Evolutionary conservation across 1,140 invertebrate species (phyloP).

Genomic region (Akabosia matsudoensis): DNA sequence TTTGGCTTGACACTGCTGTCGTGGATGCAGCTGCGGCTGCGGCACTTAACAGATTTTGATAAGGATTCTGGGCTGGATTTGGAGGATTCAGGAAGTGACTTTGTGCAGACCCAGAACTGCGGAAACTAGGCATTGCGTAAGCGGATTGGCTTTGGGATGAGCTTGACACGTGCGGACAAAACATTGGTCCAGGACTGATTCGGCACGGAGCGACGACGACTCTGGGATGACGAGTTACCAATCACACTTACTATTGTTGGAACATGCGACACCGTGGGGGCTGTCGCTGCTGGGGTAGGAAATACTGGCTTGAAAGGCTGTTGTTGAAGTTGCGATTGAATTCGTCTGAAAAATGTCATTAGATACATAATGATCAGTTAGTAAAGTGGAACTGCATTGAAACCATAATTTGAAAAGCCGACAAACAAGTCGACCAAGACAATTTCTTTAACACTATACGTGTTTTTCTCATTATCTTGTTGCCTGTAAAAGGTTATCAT

Average conservation of each 20-base stretch:
- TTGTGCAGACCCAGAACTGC: constrained; percentile 27
- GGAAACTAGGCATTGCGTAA: constrained; percentile 31
- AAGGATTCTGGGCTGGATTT: constrained; percentile 38
- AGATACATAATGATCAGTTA: too few species aligned
- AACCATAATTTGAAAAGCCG: too few species aligned
- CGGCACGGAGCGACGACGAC: neutral
- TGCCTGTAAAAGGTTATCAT: neutral
- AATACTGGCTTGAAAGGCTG: constrained; percentile 39
- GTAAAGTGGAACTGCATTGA: too few species aligned
- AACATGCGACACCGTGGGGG: neutral
- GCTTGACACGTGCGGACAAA: constrained; percentile 33
- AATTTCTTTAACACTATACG: neutral
- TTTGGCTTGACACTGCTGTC: constrained; percentile 27
- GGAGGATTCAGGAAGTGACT: constrained; percentile 39
- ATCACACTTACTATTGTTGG: constrained; percentile 20
- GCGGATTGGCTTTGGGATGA: constrained; percentile 33
- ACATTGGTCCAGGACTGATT: constrained; percentile 20
- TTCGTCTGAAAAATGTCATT: constrained; percentile 24
- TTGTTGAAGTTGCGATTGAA: constrained; percentile 29
- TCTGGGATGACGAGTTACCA: constrained; percentile 9
- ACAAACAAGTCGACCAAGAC: too few species aligned
- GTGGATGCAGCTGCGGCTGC: constrained; percentile 27
- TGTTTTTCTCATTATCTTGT: neutral
- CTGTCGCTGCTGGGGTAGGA: constrained; percentile 28
- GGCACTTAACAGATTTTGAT: constrained; percentile 35